Evolutionary conservation across 2,797 vertebrate species (phyloP).

Genomic region (Sebastiscus albofasciatus): DNA sequence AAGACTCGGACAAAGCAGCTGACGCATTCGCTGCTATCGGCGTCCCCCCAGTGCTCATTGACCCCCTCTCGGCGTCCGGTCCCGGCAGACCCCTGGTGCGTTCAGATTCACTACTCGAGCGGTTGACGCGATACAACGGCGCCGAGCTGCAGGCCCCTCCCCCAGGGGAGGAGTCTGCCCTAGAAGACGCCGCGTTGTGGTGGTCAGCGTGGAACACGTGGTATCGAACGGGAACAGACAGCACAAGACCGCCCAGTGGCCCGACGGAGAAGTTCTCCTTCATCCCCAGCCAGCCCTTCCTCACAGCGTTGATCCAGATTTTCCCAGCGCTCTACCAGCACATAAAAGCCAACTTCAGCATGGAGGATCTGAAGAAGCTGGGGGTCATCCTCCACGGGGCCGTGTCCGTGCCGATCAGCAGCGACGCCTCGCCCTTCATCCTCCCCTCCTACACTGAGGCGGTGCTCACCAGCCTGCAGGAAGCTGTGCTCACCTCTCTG

Average conservation of each 20-base stretch:
- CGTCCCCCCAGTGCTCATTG: conserved; percentile 90
- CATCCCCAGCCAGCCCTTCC: conserved; percentile 98
- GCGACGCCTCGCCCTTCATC: conserved; percentile 98
- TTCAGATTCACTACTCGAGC: conserved; percentile 94
- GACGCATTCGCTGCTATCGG: conserved; percentile 91
- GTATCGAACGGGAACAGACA: conserved; percentile 96
- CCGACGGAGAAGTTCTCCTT: conserved; percentile 90
- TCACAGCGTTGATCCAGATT: conserved; percentile 97
- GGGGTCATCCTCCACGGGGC: conserved; percentile 95
- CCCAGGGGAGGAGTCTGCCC: conserved; percentile 86
- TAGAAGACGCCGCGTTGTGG: conserved; percentile 95
- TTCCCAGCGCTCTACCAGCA: conserved; percentile 98
- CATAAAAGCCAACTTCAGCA: conserved; percentile 95
- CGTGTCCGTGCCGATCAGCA: conserved; percentile 98
- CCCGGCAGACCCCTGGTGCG: conserved; percentile 91
- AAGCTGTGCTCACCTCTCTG: conserved; percentile 94
- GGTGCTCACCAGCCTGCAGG: conserved; percentile 96
- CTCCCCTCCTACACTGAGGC: conserved; percentile 98
- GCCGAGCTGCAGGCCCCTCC: conserved; percentile 82
- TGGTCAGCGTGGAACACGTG: conserved; percentile 99
- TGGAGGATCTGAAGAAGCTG: conserved; percentile 95
- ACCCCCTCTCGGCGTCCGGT: conserved; percentile 87
- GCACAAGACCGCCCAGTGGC: conserved; percentile 89
- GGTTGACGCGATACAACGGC: conserved; percentile 87
- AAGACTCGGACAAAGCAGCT: conserved; percentile 90